Evolutionary conservation across 2,888 invertebrate species (phyloP).

Genomic region (Lepidocyrtoides sp.): DNA sequence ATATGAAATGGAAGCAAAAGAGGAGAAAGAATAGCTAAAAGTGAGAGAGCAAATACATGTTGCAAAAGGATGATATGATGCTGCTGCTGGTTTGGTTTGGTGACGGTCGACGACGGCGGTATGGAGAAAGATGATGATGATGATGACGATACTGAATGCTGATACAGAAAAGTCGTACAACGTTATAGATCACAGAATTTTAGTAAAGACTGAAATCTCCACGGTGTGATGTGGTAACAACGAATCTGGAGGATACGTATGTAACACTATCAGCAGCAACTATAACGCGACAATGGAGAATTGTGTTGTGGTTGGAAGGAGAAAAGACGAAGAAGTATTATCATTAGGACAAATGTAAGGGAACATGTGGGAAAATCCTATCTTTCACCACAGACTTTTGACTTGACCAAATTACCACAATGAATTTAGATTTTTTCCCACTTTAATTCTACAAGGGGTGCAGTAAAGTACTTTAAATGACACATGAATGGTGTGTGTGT

Average conservation of each 20-base stretch:
- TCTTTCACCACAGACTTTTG: constrained; percentile 63
- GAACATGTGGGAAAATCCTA: constrained; percentile 60
- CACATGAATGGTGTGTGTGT: constrained; percentile 43
- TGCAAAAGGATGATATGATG: constrained; percentile 44
- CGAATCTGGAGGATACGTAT: not conserved
- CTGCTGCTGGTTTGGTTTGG: no score
- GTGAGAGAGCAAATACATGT: constrained; percentile 49
- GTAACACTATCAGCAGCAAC: not conserved
- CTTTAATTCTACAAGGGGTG: constrained; percentile 65
- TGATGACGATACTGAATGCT: constrained; percentile 48
- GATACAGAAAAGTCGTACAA: constrained; percentile 39
- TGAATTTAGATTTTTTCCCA: constrained; percentile 70
- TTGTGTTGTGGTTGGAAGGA: no score
- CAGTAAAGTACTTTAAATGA: constrained; percentile 69
- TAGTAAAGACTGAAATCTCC: not conserved
- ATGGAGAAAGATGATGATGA: constrained; percentile 12
- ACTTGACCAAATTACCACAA: constrained; percentile 74
- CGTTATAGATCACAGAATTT: constrained; percentile 19
- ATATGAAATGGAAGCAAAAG: constrained; percentile 44
- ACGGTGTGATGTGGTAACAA: not conserved
- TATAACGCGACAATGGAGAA: not conserved
- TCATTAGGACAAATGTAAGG: constrained; percentile 37
- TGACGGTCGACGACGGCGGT: no score
- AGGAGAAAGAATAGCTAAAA: not conserved
- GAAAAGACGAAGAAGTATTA: not conserved